These are phyloP conservation scores for Hyaena hyaena DNA, from an alignment of 2,113 vertebrate genomes.

Conservation along the genomic window DNA sequence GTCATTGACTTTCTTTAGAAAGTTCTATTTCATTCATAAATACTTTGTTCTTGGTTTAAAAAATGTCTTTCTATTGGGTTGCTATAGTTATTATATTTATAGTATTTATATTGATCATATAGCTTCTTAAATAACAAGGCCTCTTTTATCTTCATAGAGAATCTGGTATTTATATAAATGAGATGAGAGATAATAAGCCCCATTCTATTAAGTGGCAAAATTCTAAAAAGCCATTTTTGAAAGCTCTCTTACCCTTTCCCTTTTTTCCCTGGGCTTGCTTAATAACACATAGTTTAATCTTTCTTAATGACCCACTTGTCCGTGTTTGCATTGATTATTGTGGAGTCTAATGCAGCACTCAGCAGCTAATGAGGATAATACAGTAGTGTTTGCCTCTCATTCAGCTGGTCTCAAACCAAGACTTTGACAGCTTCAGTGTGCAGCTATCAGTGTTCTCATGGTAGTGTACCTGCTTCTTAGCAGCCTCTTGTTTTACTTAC, in stretches of 20 bases:
- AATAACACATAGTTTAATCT: background rate
- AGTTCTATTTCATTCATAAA: background rate
- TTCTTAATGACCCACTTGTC: background rate
- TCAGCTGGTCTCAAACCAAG: background rate
- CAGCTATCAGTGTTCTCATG: background rate
- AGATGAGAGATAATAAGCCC: background rate
- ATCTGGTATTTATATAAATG: background rate
- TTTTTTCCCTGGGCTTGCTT: background rate
- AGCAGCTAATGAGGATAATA: background rate
- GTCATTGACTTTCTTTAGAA: background rate
- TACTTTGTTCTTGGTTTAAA: background rate
- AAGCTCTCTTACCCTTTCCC: background rate
- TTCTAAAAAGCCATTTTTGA: slow-evolving; percentile 4
- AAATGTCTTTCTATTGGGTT: background rate
- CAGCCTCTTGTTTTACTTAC: background rate
- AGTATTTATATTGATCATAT: background rate
- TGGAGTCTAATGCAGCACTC: background rate
- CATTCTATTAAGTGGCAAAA: background rate
- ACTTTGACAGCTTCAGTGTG: background rate
- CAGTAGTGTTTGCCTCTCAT: background rate
- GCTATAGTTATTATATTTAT: background rate
- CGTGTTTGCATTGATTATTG: background rate
- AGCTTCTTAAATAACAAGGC: background rate
- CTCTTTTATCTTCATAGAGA: background rate
- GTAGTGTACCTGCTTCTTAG: background rate